Percentiles rank a stretch among this genome's conserved stretches.
These are phyloP conservation scores for Cerastis rubricosa DNA, from an alignment of 2,888 invertebrate species.

Conservation along the genomic window DNA sequence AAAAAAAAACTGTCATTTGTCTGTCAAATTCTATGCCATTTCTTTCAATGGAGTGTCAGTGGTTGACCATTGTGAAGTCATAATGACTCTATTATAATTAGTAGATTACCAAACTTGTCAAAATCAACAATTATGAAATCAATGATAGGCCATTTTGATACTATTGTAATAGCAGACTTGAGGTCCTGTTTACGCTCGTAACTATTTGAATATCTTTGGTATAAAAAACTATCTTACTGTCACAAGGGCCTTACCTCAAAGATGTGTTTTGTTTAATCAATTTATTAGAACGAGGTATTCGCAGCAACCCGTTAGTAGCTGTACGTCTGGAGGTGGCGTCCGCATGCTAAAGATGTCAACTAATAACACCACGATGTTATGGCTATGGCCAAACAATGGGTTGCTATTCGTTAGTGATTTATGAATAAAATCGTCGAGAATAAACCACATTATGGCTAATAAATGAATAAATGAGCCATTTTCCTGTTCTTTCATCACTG, in stretches of 20 bases:
- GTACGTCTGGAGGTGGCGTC: neutral
- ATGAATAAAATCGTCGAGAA: neutral
- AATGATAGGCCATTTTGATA: no score
- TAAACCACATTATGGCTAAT: neutral
- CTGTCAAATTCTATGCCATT: no score
- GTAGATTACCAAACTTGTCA: no score
- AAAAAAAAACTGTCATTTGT: no score
- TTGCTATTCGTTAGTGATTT: slow-evolving; percentile 1
- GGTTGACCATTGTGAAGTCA: no score
- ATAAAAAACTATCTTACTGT: neutral
- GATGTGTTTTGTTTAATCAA: neutral
- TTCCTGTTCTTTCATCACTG: neutral
- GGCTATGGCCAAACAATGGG: slow-evolving; percentile 10
- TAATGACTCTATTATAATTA: no score
- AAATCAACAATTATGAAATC: no score
- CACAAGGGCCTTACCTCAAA: neutral
- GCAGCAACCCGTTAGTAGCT: neutral
- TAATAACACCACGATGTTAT: slow-evolving; percentile 1
- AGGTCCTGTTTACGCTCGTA: no score
- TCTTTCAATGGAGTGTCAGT: no score
- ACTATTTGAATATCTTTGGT: no score
- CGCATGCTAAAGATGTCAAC: neutral
- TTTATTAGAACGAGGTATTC: slow-evolving; percentile 9
- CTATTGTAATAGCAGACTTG: no score
- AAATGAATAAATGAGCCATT: neutral